Evolutionary conservation across 2,113 vertebrate species (phyloP).

Genomic region (mouse (Mus musculus)): DNA sequence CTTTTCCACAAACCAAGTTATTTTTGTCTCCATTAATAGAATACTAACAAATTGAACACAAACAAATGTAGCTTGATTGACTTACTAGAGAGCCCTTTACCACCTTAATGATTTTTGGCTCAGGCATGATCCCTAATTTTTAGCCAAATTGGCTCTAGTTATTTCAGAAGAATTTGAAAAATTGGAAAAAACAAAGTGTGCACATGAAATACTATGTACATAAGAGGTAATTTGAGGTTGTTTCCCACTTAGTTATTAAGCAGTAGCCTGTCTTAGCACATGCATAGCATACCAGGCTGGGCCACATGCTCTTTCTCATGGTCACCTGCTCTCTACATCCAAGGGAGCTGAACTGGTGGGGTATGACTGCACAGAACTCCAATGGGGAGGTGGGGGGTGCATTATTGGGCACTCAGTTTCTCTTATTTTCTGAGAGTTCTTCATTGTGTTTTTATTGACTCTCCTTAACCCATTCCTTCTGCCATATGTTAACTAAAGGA

Average conservation of each 20-base stretch:
- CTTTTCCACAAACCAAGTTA: background rate
- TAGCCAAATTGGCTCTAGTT: background rate
- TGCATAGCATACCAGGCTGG: fast-evolving
- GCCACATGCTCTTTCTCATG: background rate
- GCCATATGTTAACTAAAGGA: background rate
- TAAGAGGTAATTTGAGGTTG: background rate
- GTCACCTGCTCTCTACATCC: background rate
- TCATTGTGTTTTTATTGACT: background rate
- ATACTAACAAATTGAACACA: background rate
- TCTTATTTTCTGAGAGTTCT: background rate
- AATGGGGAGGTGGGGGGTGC: background rate
- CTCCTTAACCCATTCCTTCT: background rate
- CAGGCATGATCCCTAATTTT: background rate
- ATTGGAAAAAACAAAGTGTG: background rate
- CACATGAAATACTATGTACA: background rate
- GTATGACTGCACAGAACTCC: background rate
- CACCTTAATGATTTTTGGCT: background rate
- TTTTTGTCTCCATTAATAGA: background rate
- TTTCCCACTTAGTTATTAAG: background rate
- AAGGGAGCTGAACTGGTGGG: background rate
- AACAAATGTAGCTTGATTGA: background rate
- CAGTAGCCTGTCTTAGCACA: background rate
- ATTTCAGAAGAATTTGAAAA: background rate
- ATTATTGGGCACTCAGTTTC: background rate
- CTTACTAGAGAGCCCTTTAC: background rate